These are phyloP conservation scores for Poeciliopsis prolifica DNA, from an alignment of 2,113 vertebrate genomes.

Conservation along the genomic window DNA sequence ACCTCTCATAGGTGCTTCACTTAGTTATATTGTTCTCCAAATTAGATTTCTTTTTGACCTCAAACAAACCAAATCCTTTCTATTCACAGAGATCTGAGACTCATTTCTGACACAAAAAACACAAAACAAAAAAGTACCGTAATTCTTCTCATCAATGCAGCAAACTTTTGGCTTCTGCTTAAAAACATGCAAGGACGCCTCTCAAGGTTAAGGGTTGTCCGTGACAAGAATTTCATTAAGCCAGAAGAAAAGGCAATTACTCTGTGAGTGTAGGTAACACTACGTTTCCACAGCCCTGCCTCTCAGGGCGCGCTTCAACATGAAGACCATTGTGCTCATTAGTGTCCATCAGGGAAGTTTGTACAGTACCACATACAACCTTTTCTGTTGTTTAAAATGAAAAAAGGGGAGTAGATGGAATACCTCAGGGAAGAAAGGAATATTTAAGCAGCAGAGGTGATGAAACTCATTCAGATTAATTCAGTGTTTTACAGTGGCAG, in stretches of 20 bases:
- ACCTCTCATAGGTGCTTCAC: no score
- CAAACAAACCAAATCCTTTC: not conserved
- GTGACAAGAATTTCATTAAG: conserved; percentile 60
- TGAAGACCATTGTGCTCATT: conserved; percentile 47
- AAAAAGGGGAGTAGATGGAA: not conserved
- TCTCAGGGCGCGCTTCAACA: conserved; percentile 52
- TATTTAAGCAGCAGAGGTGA: not conserved
- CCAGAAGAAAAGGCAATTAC: conserved; percentile 47
- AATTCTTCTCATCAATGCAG: conserved; percentile 36
- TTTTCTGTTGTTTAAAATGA: conserved; percentile 27
- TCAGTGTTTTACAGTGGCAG: conserved; percentile 2
- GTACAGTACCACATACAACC: not conserved
- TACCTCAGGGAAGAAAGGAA: not conserved
- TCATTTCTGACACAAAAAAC: not conserved
- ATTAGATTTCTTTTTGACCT: not conserved
- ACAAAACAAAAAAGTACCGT: not conserved
- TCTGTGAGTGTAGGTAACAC: conserved; percentile 26
- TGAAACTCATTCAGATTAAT: conserved; percentile 11
- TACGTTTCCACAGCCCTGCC: conserved; percentile 27
- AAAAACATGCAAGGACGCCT: conserved; percentile 51
- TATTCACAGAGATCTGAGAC: not conserved
- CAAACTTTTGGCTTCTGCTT: conserved; percentile 44
- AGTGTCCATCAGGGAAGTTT: conserved; percentile 47
- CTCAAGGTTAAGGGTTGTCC: conserved; percentile 54
- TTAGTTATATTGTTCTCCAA: no score